Base-by-base conservation (phyloP, 1,140 invertebrate genomes). In the silkworm (Bombyx mori) region DNA sequence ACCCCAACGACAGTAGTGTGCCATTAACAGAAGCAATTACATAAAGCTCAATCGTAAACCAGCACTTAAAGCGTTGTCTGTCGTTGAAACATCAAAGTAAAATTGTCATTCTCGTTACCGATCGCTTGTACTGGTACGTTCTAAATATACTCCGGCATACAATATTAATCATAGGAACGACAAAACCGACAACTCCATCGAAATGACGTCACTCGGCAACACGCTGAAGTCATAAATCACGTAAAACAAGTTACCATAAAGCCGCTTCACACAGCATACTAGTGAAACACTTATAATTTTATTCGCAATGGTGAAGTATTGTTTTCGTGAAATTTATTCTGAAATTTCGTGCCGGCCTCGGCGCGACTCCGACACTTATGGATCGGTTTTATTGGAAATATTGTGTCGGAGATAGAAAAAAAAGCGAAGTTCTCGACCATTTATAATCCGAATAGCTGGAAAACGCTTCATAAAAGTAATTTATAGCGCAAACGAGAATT, bases 111-210 rank as follows among this genome's bases (percentile, higher is more conserved):
- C 46, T 35, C 26, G 26, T 35, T 35, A 35, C 26, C 26, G 26
- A 35, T 35, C 26, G 44, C 12, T 51, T 64, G 60, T 51, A 62
- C 54, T 44, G 52, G 50, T 62, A 57, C 42, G 58, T 35, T 48
- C 35, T 54, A 52, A 58, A 49, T 49, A 54, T 52, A 54, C 48
- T 42, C 10, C 35, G 35, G 43, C n/a, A 42, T 53, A 54, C 49
- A 62, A 61, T 68, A 78, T 77, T 72, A 73, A 78, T 80, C 74
- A 75, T 69, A 48, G 56, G 60, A 67, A 60, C 71, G 71, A 74
- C 73, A 72, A 3, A 72, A 73, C 71, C 68, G 72, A 75, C 69
- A 75, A 73, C 63, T 76, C 68, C 65, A 75, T 77, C 68, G 58
- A 65, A 52, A 58, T 59, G 59, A 55, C 67, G 65, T 63, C 65